These are phyloP conservation scores for Bombus consobrinus DNA, from an alignment of 1,140 invertebrate species.

Conservation along the genomic window DNA sequence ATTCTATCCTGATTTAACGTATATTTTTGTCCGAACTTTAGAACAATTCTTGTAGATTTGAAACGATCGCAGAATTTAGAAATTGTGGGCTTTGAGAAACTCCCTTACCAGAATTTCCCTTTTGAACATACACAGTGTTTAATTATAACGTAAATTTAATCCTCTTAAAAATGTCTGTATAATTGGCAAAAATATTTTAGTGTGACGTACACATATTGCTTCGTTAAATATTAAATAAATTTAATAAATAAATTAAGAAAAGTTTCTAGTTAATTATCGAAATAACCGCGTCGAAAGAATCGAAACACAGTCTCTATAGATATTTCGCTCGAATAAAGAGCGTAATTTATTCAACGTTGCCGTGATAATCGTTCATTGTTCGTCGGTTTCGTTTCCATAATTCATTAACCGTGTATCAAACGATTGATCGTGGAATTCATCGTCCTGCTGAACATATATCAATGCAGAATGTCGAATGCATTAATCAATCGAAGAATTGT, in stretches of 20 bases:
- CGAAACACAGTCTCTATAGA: constrained; percentile 27
- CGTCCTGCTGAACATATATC: constrained; percentile 30
- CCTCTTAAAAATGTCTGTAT: background rate
- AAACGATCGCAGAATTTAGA: too few species aligned
- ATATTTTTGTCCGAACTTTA: too few species aligned
- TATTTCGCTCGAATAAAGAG: background rate
- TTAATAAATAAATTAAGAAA: too few species aligned
- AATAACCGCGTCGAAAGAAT: background rate
- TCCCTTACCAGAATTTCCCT: background rate
- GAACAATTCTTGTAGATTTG: too few species aligned
- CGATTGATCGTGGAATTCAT: constrained; percentile 44
- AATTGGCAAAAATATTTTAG: too few species aligned
- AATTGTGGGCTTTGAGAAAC: too few species aligned
- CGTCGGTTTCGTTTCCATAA: constrained; percentile 50
- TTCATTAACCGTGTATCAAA: constrained; percentile 56
- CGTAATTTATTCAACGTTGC: constrained; percentile 56
- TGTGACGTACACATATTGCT: too few species aligned
- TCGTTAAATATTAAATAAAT: background rate
- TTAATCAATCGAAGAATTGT: background rate
- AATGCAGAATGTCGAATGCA: constrained; percentile 16
- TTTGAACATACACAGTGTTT: background rate
- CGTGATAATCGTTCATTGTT: constrained; percentile 46
- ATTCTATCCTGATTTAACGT: too few species aligned
- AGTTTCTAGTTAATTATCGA: constrained; percentile 28
- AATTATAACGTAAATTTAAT: background rate